Evolutionary conservation across 2,113 vertebrate genomes (phyloP).

Genomic region (Carassius gibelio): DNA sequence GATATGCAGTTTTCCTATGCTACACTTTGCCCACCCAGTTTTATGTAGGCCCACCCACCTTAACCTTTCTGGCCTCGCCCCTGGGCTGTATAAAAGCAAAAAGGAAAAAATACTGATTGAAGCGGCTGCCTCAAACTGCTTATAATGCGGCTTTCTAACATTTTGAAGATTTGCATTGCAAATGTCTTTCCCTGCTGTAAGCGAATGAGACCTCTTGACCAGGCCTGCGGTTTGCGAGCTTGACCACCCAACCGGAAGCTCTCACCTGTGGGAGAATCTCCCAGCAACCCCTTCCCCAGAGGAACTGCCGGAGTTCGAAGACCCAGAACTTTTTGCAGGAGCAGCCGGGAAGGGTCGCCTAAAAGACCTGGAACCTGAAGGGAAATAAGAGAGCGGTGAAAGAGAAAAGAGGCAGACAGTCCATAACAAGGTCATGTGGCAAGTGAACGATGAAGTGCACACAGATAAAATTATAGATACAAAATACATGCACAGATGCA

Average conservation of each 20-base stretch:
- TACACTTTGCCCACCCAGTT: too few species aligned
- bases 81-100: slow-evolving; percentile 31
- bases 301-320: slow-evolving; percentile 76
- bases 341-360: slow-evolving; percentile 86
- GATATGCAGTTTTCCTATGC: too few species aligned
- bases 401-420: slow-evolving; percentile 1
- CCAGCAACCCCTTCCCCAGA: slow-evolving; percentile 81
- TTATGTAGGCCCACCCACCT: too few species aligned
- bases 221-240: background rate
- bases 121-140: slow-evolving; percentile 37
- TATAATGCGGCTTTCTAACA: slow-evolving; percentile 41
- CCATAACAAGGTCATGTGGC: background rate
- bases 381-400: slow-evolving; percentile 5
- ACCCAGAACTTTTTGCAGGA: slow-evolving; percentile 86
- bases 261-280: slow-evolving; percentile 88
- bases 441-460: background rate
- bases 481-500: background rate
- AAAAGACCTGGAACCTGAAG: slow-evolving; percentile 88
- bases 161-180: slow-evolving; percentile 42
- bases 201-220: slow-evolving; percentile 4
- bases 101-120: slow-evolving; percentile 51
- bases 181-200: slow-evolving; percentile 22
- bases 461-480: background rate
- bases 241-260: slow-evolving; percentile 4
- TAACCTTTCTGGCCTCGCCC: too few species aligned